Base-by-base conservation (phyloP, 2,113 vertebrate species). In the Anoplopoma fimbria region DNA sequence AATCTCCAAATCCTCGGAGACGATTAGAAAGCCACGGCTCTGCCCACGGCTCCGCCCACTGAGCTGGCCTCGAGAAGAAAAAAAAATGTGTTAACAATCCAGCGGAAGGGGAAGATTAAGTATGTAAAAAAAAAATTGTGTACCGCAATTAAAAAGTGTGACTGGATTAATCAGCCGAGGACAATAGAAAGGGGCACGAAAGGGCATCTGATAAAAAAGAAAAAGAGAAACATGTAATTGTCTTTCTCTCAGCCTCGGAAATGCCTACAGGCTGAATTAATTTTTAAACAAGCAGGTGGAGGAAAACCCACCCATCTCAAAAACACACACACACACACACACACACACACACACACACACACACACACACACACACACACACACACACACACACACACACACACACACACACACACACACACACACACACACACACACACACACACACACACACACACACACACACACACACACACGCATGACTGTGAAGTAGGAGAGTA, bases 111-210 rank as follows among this genome's bases (percentile, higher is more conserved):
- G 40, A 55, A n/a, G 23, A 67, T 72, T 64, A 42, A 58, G 36
- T 47, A 80, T 69, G 12, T 1, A 36, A 82, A 75, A 19, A 58
- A 63, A 40, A n/a, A n/a, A n/a, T n/a, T n/a, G 21, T 74, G 38
- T 55, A 36, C 27, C 17, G 65, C 75, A 81, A 85, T 82, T 69
- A 78, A 75, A 85, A 68, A n/a, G 68, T 63, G 72, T 83, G 79
- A 69, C 81, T 27, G 65, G 58, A 86, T 86, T 88, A 90, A 81
- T 81, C 67, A 85, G 47, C 14, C 6, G 25, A 84, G 55, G 36
- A 82, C 65, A 80, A 85, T 27, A 60, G 71, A 82, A 62, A 64
- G 10, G 31, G 77, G 38, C 17, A 15, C 27, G 63, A 77, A 55
- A 58, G 73, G 45, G 51, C 78, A 81, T 85, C 73, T 85, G 79